Conservation (phyloP, 2,797 vertebrate species). For the Diplodus puntazzo region DNA sequence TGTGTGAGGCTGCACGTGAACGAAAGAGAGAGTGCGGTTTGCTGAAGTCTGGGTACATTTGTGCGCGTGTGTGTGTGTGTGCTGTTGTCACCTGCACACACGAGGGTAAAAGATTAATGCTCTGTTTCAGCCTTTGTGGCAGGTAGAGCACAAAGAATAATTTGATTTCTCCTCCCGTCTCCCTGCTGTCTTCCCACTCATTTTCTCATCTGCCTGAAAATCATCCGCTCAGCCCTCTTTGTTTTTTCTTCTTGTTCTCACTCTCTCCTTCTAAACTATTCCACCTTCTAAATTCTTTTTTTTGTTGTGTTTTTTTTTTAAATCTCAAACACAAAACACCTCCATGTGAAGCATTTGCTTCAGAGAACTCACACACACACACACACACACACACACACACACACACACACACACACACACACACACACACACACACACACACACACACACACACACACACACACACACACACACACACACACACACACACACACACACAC, state of each 20-base stretch:
- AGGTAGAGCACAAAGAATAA: constrained; percentile 83
- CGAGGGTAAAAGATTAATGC: constrained; percentile 81
- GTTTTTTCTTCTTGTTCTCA: constrained; percentile 43
- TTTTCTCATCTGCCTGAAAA: constrained; percentile 72
- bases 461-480: constrained; percentile 52
- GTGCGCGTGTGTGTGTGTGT: constrained; percentile 15
- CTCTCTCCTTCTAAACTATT: constrained; percentile 32
- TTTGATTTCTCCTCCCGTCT: constrained; percentile 81
- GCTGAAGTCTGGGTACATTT: constrained; percentile 37
- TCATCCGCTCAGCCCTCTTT: constrained; percentile 49
- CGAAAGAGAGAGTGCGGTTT: constrained; percentile 56
- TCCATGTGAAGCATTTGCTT: constrained; percentile 57
- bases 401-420: constrained; percentile 24
- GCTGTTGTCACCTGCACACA: constrained; percentile 80
- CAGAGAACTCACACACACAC: constrained; percentile 44
- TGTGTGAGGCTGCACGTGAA: constrained; percentile 47
- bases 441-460: not conserved
- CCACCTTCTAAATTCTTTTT: constrained; percentile 30
- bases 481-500: constrained; percentile 34
- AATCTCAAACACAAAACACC: constrained; percentile 50
- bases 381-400: constrained; percentile 45
- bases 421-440: too few species aligned
- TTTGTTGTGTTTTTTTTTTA: not conserved
- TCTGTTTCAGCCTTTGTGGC: constrained; percentile 76
- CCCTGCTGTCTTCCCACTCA: constrained; percentile 62